Evolutionary conservation across 2,113 vertebrate genomes (phyloP).

Genomic region (Nothobranchius kuhntae): DNA sequence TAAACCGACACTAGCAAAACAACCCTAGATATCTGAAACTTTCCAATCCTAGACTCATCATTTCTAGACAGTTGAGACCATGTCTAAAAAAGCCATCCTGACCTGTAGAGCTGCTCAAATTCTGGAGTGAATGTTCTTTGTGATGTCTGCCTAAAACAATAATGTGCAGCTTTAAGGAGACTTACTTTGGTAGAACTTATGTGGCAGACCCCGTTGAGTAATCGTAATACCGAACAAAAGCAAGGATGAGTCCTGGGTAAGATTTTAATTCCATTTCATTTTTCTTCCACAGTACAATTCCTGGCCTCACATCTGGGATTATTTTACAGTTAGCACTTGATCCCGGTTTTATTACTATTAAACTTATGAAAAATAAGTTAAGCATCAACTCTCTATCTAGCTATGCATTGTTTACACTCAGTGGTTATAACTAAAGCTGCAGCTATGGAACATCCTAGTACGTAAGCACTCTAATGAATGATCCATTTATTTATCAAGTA

Average conservation of each 20-base stretch:
- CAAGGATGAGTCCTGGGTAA: no score
- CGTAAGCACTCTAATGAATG: no score
- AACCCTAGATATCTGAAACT: neutral
- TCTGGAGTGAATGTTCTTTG: neutral
- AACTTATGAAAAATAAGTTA: neutral
- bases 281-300: no score
- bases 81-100: conserved; percentile 7
- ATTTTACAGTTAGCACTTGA: neutral
- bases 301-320: neutral
- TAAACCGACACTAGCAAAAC: neutral
- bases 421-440: neutral
- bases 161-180: neutral
- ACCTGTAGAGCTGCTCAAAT: neutral
- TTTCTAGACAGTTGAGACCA: conserved; percentile 18
- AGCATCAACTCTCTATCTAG: neutral
- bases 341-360: neutral
- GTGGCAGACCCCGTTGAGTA: neutral
- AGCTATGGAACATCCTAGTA: no score
- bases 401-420: conserved; percentile 23
- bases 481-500: no score
- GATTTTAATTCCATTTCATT: no score
- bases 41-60: neutral
- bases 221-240: no score
- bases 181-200: neutral
- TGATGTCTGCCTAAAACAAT: neutral